Evolutionary conservation across 2,113 vertebrate genomes (phyloP).

Genomic region (Myotis davidii): DNA sequence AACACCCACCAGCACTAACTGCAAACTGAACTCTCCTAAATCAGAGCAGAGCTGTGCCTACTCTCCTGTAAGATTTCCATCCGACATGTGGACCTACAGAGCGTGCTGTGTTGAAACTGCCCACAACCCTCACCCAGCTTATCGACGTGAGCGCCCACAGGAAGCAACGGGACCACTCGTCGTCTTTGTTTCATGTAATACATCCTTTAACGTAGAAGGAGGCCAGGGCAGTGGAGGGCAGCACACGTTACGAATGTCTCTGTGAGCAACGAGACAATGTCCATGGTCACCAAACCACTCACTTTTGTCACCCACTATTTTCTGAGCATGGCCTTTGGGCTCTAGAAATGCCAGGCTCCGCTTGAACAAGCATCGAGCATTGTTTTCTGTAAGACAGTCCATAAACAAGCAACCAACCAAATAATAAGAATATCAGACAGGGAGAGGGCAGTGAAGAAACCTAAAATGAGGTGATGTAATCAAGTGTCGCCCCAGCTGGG

Average conservation of each 20-base stretch:
- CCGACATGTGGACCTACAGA: fast-evolving
- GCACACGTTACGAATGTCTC: fast-evolving
- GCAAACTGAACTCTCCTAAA: neutral
- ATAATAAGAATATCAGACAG: neutral
- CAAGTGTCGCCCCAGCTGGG: neutral
- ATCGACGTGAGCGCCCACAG: neutral
- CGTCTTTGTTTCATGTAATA: neutral
- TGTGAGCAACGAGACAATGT: too few species aligned
- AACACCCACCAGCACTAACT: too few species aligned
- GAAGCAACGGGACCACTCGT: fast-evolving
- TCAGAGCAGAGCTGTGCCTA: fast-evolving
- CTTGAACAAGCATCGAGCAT: neutral
- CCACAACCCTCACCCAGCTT: neutral
- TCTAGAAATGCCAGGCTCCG: neutral
- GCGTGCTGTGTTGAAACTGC: fast-evolving
- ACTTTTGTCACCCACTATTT: neutral
- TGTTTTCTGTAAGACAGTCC: neutral
- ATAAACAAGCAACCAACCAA: neutral
- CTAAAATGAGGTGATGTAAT: fast-evolving
- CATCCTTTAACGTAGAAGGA: neutral
- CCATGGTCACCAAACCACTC: neutral
- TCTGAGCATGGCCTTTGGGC: neutral
- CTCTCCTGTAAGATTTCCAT: neutral
- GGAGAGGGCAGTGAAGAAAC: neutral
- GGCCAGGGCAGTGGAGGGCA: fast-evolving